Evolutionary conservation across 2,888 invertebrate genomes (phyloP).

Genomic region (Dorcus parallelipipedus): DNA sequence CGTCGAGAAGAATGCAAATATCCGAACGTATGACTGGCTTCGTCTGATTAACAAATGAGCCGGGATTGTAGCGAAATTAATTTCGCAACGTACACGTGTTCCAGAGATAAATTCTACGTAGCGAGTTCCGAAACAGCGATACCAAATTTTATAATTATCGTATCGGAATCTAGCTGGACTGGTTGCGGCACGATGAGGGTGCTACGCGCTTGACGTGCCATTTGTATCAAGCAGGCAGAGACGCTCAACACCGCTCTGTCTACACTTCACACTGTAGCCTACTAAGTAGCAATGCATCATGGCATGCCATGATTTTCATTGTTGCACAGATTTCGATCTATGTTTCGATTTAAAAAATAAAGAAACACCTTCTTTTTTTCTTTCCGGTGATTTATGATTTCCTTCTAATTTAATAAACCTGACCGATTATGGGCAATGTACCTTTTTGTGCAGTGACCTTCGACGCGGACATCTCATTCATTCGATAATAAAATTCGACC

Average conservation of each 20-base stretch:
- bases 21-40: too few species aligned
- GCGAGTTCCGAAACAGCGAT: slow-evolving; percentile 40
- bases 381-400: too few species aligned
- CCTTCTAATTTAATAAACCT: too few species aligned
- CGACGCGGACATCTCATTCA: too few species aligned
- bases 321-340: not conserved
- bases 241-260: slow-evolving; percentile 33
- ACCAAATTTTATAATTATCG: slow-evolving; percentile 47
- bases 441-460: too few species aligned
- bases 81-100: slow-evolving; percentile 37
- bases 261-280: slow-evolving; percentile 21
- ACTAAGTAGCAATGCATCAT: not conserved
- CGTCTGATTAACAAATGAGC: slow-evolving; percentile 33
- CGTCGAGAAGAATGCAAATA: too few species aligned
- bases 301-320: not conserved
- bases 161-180: slow-evolving; percentile 46
- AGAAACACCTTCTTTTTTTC: too few species aligned
- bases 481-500: too few species aligned
- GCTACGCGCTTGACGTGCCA: slow-evolving; percentile 42
- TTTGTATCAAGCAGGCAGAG: slow-evolving; percentile 37
- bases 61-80: slow-evolving; percentile 34
- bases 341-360: not conserved
- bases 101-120: slow-evolving; percentile 37
- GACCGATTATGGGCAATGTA: too few species aligned
- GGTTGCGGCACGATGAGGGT: slow-evolving; percentile 38